Conservation (phyloP, 1,140 invertebrate genomes). For the Saccostrea echinata region DNA sequence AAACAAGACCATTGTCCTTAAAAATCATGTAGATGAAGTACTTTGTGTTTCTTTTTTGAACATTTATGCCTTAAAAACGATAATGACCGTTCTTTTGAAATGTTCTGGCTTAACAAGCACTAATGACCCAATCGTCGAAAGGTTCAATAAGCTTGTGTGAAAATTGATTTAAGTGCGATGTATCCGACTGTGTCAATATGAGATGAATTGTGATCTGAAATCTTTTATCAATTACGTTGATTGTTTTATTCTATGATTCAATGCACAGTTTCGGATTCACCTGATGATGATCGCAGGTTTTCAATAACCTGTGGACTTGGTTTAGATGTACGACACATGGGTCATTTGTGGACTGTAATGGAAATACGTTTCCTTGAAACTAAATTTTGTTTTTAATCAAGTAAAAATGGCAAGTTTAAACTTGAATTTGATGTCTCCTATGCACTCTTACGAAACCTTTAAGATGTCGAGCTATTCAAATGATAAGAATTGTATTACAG, state of each 20-base stretch:
- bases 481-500: too few relatives aligned
- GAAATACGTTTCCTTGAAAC: not conserved
- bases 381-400: not conserved
- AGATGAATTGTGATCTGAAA: not conserved
- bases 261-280: not conserved
- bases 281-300: not conserved
- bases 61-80: not conserved
- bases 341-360: not conserved
- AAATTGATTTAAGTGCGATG: slow-evolving; percentile 35
- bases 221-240: slow-evolving; percentile 27
- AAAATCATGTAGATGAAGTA: not conserved
- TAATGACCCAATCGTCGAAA: slow-evolving; percentile 16
- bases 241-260: not conserved
- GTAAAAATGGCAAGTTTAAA: not conserved
- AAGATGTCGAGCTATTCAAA: not conserved
- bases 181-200: slow-evolving; percentile 7
- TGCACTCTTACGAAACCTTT: not conserved
- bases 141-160: not conserved
- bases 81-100: slow-evolving; percentile 24
- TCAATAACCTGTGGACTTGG: not conserved
- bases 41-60: not conserved
- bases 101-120: not conserved
- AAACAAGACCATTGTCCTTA: slow-evolving; percentile 11
- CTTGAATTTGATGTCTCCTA: not conserved
- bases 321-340: not conserved